Evolutionary conservation across 2,888 invertebrate genomes (phyloP).

Genomic region (Metallyticus violacea): DNA sequence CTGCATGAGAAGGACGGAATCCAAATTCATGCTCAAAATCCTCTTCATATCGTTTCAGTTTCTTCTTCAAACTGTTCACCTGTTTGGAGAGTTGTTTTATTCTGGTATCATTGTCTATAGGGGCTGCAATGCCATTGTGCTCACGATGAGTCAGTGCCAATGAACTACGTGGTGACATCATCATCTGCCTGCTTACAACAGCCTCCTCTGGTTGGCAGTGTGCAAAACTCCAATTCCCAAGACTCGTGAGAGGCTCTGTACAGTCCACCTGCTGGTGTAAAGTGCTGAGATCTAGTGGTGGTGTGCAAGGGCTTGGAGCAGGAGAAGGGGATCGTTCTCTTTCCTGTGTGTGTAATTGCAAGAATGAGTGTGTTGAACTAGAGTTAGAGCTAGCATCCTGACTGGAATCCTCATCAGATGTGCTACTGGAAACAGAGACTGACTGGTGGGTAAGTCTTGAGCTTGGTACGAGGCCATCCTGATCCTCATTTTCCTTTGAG

Average conservation of each 20-base stretch:
- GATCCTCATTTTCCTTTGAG: conserved; percentile 34
- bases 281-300: conserved; percentile 55
- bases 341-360: conserved; percentile 35
- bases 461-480: neutral
- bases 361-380: conserved; percentile 30
- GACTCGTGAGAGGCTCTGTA: conserved; percentile 48
- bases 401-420: conserved; percentile 36
- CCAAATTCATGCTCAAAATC: conserved; percentile 80
- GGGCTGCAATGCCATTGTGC: conserved; percentile 42
- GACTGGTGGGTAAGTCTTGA: conserved; percentile 36
- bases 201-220: conserved; percentile 32
- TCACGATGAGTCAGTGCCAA: conserved; percentile 53
- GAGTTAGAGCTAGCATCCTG: conserved; percentile 20
- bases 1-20: conserved; percentile 79
- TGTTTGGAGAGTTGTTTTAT: conserved; percentile 60
- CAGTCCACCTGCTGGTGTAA: conserved; percentile 58
- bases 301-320: conserved; percentile 36
- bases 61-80: conserved; percentile 75
- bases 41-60: conserved; percentile 77
- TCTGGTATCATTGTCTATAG: conserved; percentile 51
- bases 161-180: conserved; percentile 61
- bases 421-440: conserved; percentile 45
- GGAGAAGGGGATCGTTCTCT: conserved; percentile 26
- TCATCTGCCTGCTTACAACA: conserved; percentile 42
- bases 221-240: conserved; percentile 36